A percentile compares a stretch with the other conserved stretches of the same genome.
phyloP scores from a whole-genome alignment of 2,888 invertebrate species.

The Mantis religiosa region DNA sequence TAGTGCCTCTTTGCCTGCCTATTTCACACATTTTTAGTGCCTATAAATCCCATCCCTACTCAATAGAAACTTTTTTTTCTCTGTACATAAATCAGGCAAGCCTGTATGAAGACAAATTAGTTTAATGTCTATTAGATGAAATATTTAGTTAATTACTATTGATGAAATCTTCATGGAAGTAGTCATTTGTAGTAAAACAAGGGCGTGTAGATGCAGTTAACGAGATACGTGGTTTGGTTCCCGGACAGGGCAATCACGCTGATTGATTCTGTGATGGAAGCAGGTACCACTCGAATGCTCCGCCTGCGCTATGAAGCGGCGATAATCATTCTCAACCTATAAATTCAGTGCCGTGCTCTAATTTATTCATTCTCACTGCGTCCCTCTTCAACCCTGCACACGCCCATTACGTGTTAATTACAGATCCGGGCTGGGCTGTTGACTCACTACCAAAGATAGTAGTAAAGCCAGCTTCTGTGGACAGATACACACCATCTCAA shows the following conservation, averaged over 20 bases:
- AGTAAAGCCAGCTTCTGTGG: background rate
- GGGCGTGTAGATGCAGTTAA: background rate
- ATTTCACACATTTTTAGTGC: too few relatives aligned
- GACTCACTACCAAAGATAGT: background rate
- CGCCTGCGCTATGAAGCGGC: too few relatives aligned
- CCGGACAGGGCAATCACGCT: background rate
- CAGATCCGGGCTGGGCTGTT: background rate
- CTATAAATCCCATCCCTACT: too few relatives aligned
- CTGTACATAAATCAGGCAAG: too few relatives aligned
- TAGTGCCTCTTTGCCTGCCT: too few relatives aligned
- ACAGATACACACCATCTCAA: too few relatives aligned
- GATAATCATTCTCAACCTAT: background rate
- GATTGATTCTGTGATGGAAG: background rate
- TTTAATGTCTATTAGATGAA: background rate
- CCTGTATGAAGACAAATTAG: background rate
- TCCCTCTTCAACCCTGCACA: background rate
- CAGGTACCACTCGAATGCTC: too few relatives aligned
- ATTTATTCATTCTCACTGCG: background rate
- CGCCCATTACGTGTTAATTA: background rate
- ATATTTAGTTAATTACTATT: background rate
- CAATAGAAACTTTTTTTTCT: too few relatives aligned
- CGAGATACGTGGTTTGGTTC: background rate
- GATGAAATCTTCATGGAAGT: background rate
- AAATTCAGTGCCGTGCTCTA: background rate
- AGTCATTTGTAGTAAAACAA: too few relatives aligned